These are phyloP conservation scores for Ormyrus rosae DNA, from an alignment of 2,888 invertebrate species.

Conservation along the genomic window DNA sequence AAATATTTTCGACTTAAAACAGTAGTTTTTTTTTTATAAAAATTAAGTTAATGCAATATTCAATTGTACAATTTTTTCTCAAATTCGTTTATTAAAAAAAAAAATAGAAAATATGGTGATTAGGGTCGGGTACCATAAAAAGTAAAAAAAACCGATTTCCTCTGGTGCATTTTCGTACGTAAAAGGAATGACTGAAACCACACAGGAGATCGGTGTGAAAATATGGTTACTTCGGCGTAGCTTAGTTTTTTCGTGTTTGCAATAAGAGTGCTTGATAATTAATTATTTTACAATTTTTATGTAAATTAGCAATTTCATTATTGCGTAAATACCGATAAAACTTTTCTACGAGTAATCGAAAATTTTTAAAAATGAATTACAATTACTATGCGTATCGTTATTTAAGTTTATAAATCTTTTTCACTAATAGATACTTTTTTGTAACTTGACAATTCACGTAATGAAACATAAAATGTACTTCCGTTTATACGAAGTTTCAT, in stretches of 20 bases:
- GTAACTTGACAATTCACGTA: too few relatives aligned
- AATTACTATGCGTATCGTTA: too few relatives aligned
- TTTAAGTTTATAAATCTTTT: too few relatives aligned
- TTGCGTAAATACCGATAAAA: too few relatives aligned
- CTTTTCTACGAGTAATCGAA: too few relatives aligned
- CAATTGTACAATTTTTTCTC: not conserved
- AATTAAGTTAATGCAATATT: not conserved
- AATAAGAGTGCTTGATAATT: too few relatives aligned
- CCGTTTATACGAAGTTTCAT: not conserved
- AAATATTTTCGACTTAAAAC: too few relatives aligned
- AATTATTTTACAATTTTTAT: too few relatives aligned
- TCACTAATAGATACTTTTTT: too few relatives aligned
- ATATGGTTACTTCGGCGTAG: not conserved
- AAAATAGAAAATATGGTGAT: not conserved
- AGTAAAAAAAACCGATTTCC: slow-evolving; percentile 1
- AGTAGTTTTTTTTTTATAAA: too few relatives aligned
- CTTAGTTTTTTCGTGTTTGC: not conserved
- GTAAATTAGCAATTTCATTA: too few relatives aligned
- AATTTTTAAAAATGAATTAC: too few relatives aligned
- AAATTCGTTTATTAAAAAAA: not conserved
- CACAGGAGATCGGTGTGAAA: not conserved
- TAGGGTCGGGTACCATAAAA: not conserved
- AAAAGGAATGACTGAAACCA: slow-evolving; percentile 6
- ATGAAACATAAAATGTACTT: slow-evolving; percentile 13
- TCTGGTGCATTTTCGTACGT: slow-evolving; percentile 10